Percentiles rank a stretch among this genome's conserved stretches.
These are phyloP conservation scores for Sinotaia quadrata DNA, from an alignment of 2,888 invertebrate genomes.

Conservation along the genomic window DNA sequence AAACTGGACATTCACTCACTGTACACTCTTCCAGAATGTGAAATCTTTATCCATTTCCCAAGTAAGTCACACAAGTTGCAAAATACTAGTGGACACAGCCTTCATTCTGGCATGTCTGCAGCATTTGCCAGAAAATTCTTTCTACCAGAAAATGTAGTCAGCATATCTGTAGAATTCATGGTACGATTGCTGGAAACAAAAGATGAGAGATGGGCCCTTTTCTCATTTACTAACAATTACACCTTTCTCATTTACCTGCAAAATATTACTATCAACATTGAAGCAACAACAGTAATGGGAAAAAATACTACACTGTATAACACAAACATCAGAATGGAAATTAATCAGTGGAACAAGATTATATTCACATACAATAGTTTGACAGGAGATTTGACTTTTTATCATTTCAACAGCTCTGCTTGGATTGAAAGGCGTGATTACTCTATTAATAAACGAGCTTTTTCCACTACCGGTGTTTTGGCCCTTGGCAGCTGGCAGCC, in stretches of 20 bases:
- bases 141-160: constrained; percentile 26
- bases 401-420: constrained; percentile 42
- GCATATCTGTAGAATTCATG: constrained; percentile 48
- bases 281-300: constrained; percentile 22
- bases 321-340: constrained; percentile 41
- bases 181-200: constrained; percentile 37
- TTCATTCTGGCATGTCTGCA: constrained; percentile 43
- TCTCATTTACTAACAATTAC: constrained; percentile 45
- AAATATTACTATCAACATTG: constrained; percentile 37
- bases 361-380: constrained; percentile 45
- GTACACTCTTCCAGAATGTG: constrained; percentile 40
- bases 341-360: constrained; percentile 52
- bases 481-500: constrained; percentile 56
- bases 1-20: constrained; percentile 31
- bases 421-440: constrained; percentile 34
- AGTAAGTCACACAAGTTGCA: constrained; percentile 35
- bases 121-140: constrained; percentile 35
- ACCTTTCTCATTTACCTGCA: constrained; percentile 37
- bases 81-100: constrained; percentile 47
- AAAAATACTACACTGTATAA: constrained; percentile 2
- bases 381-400: constrained; percentile 43
- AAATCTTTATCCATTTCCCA: constrained; percentile 46
- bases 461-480: constrained; percentile 40
- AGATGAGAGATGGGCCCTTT: constrained; percentile 38
- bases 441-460: constrained; percentile 35